Base-by-base conservation (phyloP, 2,888 invertebrate species). In the Tachina lurida region DNA sequence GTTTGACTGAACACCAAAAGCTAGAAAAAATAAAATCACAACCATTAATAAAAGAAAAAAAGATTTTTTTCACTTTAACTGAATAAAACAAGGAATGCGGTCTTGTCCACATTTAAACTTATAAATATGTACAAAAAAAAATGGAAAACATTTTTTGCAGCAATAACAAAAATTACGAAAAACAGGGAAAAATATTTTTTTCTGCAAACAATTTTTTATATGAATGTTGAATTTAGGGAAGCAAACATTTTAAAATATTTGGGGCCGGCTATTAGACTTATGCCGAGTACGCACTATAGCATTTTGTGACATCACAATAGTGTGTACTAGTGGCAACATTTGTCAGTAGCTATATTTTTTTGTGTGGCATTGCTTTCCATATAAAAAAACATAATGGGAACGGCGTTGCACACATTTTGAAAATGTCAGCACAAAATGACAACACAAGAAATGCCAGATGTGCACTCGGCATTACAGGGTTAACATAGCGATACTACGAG, bases 41-140 rank as follows among this genome's bases (percentile, higher is more conserved):
- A 68, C 73, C 79, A 83, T 86, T 86, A 86, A 86, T 83, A 85
- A 74, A 56, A 8, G 47, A 12, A 67, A 41, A 31, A 15, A 58
- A n/a, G n/a, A n/a, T n/a, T 54, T 41, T 58, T 68, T 74, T 22
- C 45, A 79, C 60, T 78, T 78, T 79, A 79, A 67, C 41, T 79
- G 70, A 54, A 77, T 67, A 67, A 68, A 78, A 75, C 22, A 65
- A 83, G 86, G 86, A 86, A 86, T 86, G 86, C 74, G 86, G 85
- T 83, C 79, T 73, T 80, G 86, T 76, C 86, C 71, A 86, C 83
- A 76, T 83, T 86, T 76, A 39, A 73, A 65, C 39, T 65, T 56
- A 63, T 52, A 73, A 31, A 17, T 19, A 70, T 22, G n/a, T n/a
- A n/a, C n/a, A n/a, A 47, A 56, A 52, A 63, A 75, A 58, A 60